Percentiles rank a stretch among this genome's conserved stretches.
Conservation (phyloP, 2,797 vertebrate genomes). For the Mico argentatus region DNA sequence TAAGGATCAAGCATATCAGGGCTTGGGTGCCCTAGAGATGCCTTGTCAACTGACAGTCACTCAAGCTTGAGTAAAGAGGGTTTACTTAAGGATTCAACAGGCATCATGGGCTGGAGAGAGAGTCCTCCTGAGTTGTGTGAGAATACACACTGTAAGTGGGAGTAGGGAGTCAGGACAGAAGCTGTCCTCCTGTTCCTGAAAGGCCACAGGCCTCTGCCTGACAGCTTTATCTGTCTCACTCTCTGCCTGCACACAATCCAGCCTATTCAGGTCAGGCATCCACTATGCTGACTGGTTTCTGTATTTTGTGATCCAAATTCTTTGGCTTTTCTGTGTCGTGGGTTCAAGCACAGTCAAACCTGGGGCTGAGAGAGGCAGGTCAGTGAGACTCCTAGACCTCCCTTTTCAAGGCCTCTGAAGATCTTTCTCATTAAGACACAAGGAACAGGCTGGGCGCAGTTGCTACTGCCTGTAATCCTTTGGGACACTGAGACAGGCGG, state of each 20-base stretch:
- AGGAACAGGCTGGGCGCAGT: background rate
- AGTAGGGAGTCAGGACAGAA: background rate
- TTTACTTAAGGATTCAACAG: background rate
- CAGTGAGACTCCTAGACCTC: background rate
- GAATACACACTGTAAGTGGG: background rate
- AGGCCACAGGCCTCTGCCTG: background rate
- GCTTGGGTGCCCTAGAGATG: background rate
- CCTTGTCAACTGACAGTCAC: background rate
- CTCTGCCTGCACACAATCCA: background rate
- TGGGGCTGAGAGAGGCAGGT: background rate
- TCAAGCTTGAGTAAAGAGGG: background rate
- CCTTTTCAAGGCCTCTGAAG: background rate
- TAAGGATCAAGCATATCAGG: background rate
- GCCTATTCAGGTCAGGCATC: background rate
- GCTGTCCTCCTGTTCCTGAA: background rate
- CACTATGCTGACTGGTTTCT: background rate
- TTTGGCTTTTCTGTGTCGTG: background rate
- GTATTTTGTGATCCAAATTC: background rate
- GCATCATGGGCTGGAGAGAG: background rate
- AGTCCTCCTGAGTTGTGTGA: background rate
- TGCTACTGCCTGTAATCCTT: background rate
- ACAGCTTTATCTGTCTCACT: background rate
- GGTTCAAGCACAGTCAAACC: background rate
- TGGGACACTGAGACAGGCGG: background rate
- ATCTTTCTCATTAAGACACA: background rate